A percentile compares a stretch with the other conserved stretches of the same genome.
Conservation (phyloP, 2,888 invertebrate species). For the Eubasilissa splendida region DNA sequence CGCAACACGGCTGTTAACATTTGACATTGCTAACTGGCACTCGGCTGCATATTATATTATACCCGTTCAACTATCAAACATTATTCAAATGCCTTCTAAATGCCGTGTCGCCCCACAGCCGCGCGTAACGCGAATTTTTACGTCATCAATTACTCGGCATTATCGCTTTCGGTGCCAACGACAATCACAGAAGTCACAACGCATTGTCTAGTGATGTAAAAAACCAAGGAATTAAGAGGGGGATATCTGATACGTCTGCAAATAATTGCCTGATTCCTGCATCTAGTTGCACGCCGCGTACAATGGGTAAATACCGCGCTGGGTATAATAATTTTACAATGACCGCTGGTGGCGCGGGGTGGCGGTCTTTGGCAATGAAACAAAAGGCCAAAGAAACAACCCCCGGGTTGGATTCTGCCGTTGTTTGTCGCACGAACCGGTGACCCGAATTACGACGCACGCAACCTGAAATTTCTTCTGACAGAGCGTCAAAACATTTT, state of each 20-base stretch:
- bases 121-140: not conserved
- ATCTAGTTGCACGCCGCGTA: conserved; percentile 34
- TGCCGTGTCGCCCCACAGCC: not conserved
- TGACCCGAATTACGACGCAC: conserved; percentile 9
- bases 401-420: conserved; percentile 4
- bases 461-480: not conserved
- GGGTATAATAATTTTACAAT: conserved; percentile 24
- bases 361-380: conserved; percentile 4
- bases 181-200: conserved; percentile 41
- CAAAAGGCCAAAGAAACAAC: conserved; percentile 23
- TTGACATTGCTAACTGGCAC: not conserved
- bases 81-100: not conserved
- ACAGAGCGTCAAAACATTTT: too few relatives aligned
- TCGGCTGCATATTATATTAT: not conserved
- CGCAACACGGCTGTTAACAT: too few relatives aligned
- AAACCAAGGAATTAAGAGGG: conserved; percentile 35
- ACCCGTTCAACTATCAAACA: not conserved
- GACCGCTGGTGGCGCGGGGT: conserved; percentile 8
- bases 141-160: conserved; percentile 40
- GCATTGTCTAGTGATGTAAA: conserved; percentile 42
- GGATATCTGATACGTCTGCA: conserved; percentile 35
- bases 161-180: conserved; percentile 34
- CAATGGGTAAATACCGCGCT: conserved; percentile 27
- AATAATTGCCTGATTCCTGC: conserved; percentile 42
- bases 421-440: not conserved